These are phyloP conservation scores for Dasyornis broadbenti DNA, from an alignment of 2,113 vertebrate species.

Conservation along the genomic window DNA sequence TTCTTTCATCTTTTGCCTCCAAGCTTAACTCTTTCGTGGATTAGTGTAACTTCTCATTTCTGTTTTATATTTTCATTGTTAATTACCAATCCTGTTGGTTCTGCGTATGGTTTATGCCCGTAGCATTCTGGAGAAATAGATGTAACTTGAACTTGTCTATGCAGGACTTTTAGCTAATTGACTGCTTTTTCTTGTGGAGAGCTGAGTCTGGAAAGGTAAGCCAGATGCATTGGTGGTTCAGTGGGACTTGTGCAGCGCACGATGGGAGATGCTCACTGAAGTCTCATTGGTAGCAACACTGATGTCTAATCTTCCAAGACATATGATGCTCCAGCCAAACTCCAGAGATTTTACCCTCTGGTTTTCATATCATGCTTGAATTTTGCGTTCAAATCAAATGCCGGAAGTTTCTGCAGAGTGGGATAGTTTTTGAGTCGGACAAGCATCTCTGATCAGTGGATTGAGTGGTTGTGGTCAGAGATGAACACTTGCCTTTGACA, in stretches of 20 bases:
- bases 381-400: not conserved
- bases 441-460: not conserved
- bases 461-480: not conserved
- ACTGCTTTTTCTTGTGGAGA: not conserved
- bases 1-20: not conserved
- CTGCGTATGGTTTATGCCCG: not conserved
- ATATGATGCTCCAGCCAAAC: not conserved
- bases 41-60: not conserved
- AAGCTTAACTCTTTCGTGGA: not conserved
- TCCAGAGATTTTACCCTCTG: not conserved
- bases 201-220: not conserved
- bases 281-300: not conserved
- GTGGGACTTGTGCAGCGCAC: rapidly evolving
- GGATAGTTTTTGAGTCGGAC: not conserved
- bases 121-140: not conserved
- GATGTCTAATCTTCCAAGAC: not conserved
- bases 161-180: not conserved
- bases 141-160: not conserved
- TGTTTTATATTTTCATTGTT: not conserved
- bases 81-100: not conserved
- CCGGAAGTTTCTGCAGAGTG: not conserved
- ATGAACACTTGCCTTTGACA: not conserved
- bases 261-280: not conserved
- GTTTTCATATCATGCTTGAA: not conserved
- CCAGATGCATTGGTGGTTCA: not conserved